A percentile compares a stretch with the other conserved stretches of the same genome.
phyloP scores from a whole-genome alignment of 2,888 invertebrate genomes.

The Ommatoiulus sabulosus region DNA sequence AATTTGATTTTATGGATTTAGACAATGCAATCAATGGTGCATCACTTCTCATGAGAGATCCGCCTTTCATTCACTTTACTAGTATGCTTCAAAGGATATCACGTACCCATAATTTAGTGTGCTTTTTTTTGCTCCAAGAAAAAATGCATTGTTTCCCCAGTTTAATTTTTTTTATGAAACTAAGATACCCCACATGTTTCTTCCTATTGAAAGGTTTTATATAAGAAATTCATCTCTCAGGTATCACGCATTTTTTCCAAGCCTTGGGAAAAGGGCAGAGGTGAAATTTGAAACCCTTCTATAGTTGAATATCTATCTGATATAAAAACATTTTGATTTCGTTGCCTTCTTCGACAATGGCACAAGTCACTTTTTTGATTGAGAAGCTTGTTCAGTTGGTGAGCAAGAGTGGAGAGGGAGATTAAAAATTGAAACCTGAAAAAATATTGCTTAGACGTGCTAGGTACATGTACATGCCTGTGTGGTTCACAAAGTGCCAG shows the following conservation, averaged over 20 bases:
- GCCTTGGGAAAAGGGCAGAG: conserved; percentile 28
- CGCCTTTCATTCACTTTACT: conserved; percentile 44
- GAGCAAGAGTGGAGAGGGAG: background rate
- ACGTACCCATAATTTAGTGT: background rate
- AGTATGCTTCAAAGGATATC: conserved; percentile 13
- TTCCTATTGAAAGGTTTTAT: background rate
- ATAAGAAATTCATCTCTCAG: background rate
- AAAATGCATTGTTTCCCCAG: conserved; percentile 4
- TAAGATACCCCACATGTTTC: background rate
- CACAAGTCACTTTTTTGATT: conserved; percentile 16
- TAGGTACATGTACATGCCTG: background rate
- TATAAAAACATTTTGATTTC: conserved; percentile 31
- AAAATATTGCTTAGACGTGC: background rate
- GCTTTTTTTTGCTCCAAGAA: background rate
- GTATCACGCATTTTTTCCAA: background rate
- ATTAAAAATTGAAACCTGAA: conserved; percentile 30
- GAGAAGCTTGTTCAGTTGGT: conserved; percentile 24
- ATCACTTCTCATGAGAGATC: conserved; percentile 39
- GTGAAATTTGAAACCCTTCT: conserved; percentile 9
- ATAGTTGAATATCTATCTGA: conserved; percentile 13
- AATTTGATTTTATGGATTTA: conserved; percentile 48
- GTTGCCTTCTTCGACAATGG: conserved; percentile 31
- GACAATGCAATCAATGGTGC: conserved; percentile 53
- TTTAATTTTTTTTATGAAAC: background rate
- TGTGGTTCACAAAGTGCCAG: conserved; percentile 21